Base-by-base conservation (phyloP, 2,888 invertebrate species). In the Congeria kusceri region DNA sequence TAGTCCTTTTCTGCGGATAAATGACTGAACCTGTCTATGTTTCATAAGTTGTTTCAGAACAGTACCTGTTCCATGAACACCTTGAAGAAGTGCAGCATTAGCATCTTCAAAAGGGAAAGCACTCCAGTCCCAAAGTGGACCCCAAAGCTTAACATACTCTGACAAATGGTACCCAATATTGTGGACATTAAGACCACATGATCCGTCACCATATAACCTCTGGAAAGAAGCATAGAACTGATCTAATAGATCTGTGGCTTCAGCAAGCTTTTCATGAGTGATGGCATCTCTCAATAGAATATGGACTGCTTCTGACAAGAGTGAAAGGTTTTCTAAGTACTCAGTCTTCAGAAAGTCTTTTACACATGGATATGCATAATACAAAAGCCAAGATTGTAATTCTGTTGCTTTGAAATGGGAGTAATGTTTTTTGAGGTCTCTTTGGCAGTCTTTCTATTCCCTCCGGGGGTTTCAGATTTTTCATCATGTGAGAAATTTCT, bases 111-210 rank as follows among this genome's bases (percentile, higher is more conserved):
- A 74, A n/a, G 56, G 53, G 46, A 74, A 67, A 4, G n/a, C 13
- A 49, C 61, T 67, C 67, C 62, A 74, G 5, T 27, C 57, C 63
- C 62, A 70, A 25, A 65, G 57, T 66, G 72, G 72, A 3, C 72
- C 72, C 70, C 47, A 70, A 3, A 61, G 23, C 20, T 27, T 56
- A 15, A 75, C 77, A 71, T 71, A 77, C 15, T 49, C n/a, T 2
- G 46, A 39, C 9, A 78, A 27, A 71, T 81, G 81, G n/a, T 27
- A 3, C 7, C 74, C 39, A 47, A 44, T 49, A 61, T 75, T 82
- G 46, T 82, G 82, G 20, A 82, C 75, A 75, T 78, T 78, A 1
- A 82, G 71, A 13, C 78, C 82, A 72, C 78, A 78, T 9, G 64
- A 67, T 25, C 69, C 72, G 46, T 39, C 28, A 11, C 75, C 71